Evolutionary conservation across 2,888 invertebrate species (phyloP).

Genomic region (Dione juno): DNA sequence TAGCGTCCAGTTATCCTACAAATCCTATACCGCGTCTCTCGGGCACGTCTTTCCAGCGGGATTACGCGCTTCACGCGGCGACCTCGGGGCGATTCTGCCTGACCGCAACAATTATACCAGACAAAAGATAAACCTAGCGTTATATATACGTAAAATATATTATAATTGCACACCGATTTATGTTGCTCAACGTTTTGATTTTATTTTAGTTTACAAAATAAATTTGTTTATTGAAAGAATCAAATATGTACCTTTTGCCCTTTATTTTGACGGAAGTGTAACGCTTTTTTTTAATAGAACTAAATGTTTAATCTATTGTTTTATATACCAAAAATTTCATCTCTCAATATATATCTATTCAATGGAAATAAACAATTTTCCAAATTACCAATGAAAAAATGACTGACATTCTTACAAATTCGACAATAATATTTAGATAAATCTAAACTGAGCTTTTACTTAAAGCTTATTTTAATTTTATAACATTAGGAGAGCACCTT

Average conservation of each 20-base stretch:
- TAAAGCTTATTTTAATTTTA: constrained; percentile 1
- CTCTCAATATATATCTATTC: background rate
- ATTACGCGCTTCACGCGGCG: constrained; percentile 64
- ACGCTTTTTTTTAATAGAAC: background rate
- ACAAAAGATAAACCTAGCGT: constrained; percentile 47
- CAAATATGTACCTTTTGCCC: background rate
- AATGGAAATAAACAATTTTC: background rate
- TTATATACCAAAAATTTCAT: background rate
- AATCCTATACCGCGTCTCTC: constrained; percentile 66
- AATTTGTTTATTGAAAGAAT: background rate
- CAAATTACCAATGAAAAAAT: too few relatives aligned
- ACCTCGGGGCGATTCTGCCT: constrained; percentile 59
- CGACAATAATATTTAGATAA: background rate
- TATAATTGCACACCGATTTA: background rate
- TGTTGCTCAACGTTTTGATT: background rate
- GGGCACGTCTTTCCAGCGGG: constrained; percentile 70
- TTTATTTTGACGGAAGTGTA: background rate
- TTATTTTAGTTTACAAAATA: background rate
- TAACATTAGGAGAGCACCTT: background rate
- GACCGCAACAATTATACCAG: constrained; percentile 63
- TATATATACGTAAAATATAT: constrained; percentile 17
- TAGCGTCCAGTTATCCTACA: constrained; percentile 69
- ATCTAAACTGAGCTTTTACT: background rate
- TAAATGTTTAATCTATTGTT: background rate
- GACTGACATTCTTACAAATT: background rate